A percentile compares a stretch with the other conserved stretches of the same genome.
Evolutionary conservation across 2,113 vertebrate species (phyloP).

Genomic region (Oryzias celebensis): DNA sequence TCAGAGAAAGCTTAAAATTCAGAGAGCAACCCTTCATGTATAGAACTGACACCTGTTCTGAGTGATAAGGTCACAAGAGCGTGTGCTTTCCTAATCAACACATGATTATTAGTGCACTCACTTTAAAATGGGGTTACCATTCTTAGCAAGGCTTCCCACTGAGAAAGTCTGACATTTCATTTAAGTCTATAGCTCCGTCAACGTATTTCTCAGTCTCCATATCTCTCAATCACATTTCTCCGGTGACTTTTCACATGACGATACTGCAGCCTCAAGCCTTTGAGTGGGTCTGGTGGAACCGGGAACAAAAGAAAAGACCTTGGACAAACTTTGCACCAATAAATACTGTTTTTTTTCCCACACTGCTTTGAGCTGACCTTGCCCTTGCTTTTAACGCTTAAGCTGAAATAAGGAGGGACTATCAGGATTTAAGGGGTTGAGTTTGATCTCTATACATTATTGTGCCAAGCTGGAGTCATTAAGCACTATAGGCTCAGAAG

Average conservation of each 20-base stretch:
- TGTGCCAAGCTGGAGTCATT: conserved; percentile 17
- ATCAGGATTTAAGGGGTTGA: too few relatives aligned
- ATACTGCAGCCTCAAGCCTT: conserved; percentile 1
- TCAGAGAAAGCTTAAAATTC: conserved; percentile 28
- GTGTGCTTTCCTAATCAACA: conserved; percentile 6
- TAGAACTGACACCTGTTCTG: not conserved
- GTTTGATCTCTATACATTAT: not conserved
- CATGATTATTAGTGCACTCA: not conserved
- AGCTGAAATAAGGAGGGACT: too few relatives aligned
- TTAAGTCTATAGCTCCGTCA: not conserved
- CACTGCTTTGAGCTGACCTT: conserved; percentile 25
- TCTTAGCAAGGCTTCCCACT: not conserved
- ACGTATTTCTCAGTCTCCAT: not conserved
- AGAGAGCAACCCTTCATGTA: not conserved
- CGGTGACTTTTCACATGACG: not conserved
- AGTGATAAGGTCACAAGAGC: not conserved
- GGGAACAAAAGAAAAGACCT: conserved; percentile 30
- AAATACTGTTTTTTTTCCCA: conserved; percentile 4
- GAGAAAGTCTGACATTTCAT: not conserved
- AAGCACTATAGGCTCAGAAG: conserved; percentile 2
- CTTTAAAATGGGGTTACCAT: conserved; percentile 9
- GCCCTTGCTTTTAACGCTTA: conserved; percentile 8
- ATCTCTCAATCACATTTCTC: not conserved
- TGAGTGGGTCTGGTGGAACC: conserved; percentile 7
- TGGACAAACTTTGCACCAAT: conserved; percentile 25